Evolutionary conservation across 2,888 invertebrate genomes (phyloP).

Genomic region (Lumbricus terrestris): DNA sequence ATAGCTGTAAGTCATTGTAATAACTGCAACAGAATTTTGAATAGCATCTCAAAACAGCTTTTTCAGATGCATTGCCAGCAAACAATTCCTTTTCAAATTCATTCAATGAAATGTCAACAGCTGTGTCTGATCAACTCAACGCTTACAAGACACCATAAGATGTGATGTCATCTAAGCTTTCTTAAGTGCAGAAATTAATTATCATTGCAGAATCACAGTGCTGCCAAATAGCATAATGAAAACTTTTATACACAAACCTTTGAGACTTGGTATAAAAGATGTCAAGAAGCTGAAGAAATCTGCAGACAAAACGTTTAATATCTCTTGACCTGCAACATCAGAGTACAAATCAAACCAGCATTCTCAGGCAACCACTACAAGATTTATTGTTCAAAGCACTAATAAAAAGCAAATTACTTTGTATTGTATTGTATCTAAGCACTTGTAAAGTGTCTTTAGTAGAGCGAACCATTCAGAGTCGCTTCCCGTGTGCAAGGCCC

Average conservation of each 20-base stretch:
- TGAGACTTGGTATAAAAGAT: constrained; percentile 45
- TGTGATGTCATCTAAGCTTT: not conserved
- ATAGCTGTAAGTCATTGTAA: not conserved
- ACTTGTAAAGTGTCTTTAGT: too few species aligned
- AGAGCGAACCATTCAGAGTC: too few species aligned
- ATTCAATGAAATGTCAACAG: not conserved
- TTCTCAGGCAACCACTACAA: not conserved
- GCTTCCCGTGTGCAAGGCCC: too few species aligned
- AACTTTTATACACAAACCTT: constrained; percentile 12
- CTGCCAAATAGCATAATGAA: not conserved
- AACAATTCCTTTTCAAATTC: not conserved
- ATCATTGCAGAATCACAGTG: not conserved
- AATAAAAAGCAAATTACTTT: too few species aligned
- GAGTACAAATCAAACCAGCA: constrained; percentile 14
- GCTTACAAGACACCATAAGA: not conserved
- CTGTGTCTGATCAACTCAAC: not conserved
- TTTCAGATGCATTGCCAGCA: not conserved
- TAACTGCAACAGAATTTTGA: not conserved
- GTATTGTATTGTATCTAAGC: too few species aligned
- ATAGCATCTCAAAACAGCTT: not conserved
- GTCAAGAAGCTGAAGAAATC: constrained; percentile 54
- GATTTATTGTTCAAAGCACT: not conserved
- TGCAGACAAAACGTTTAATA: constrained; percentile 52
- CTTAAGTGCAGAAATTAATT: not conserved
- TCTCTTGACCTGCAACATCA: constrained; percentile 52